These are phyloP conservation scores for Sparus aurata DNA, from an alignment of 2,797 vertebrate species.

Conservation along the genomic window DNA sequence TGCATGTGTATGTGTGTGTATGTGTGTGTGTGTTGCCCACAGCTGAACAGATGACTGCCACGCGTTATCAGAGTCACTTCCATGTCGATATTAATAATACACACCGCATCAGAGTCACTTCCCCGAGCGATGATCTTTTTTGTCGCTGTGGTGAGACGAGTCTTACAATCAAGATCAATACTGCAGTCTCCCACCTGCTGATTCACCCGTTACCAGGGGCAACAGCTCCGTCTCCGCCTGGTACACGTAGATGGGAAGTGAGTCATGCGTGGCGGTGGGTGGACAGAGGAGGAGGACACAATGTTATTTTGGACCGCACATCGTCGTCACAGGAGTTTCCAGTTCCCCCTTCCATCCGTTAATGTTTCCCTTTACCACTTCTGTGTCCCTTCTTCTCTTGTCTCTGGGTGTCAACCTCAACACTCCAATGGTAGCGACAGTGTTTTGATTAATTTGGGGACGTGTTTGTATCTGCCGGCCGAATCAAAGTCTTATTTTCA, in stretches of 20 bases:
- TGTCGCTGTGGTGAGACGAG: not conserved
- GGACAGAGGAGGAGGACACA: constrained; percentile 36
- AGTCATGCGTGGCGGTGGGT: constrained; percentile 71
- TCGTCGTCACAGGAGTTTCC: constrained; percentile 68
- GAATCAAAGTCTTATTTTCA: no score
- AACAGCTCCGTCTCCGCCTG: constrained; percentile 56
- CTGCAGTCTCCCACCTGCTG: constrained; percentile 53
- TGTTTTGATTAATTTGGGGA: not conserved
- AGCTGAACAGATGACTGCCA: not conserved
- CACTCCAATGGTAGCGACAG: no score
- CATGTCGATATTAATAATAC: constrained; percentile 1
- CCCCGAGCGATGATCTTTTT: not conserved
- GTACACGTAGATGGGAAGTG: constrained; percentile 61
- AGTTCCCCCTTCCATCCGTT: constrained; percentile 15
- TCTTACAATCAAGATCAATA: constrained; percentile 3
- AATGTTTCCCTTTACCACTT: not conserved
- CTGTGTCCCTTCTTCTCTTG: not conserved
- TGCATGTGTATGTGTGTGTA: not conserved
- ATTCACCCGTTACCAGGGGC: constrained; percentile 73
- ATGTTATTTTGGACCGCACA: constrained; percentile 47
- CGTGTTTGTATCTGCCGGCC: no score
- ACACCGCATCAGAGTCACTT: constrained; percentile 24
- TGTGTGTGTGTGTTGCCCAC: not conserved
- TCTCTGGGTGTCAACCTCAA: not conserved
- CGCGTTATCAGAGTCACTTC: not conserved